Conservation (phyloP, 2,113 vertebrate species). For the Polypterus senegalus region DNA sequence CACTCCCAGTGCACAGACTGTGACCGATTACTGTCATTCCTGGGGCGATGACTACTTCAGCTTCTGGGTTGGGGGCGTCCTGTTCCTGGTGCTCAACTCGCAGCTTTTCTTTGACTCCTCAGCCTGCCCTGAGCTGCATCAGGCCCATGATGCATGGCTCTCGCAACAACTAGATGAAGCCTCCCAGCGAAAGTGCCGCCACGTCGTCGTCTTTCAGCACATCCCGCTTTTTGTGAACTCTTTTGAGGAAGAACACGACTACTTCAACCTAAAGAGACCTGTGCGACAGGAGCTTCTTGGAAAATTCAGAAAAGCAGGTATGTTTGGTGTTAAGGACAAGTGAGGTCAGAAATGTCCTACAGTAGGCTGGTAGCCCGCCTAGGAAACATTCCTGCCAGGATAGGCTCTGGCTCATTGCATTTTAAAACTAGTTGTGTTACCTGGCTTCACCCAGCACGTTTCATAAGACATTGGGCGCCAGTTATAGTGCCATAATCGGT, state of each 20-base stretch:
- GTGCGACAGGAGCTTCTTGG: slow-evolving; percentile 62
- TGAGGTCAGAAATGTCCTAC: no score
- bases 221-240: slow-evolving; percentile 72
- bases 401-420: no score
- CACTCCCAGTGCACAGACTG: slow-evolving; percentile 55
- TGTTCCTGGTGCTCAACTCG: slow-evolving; percentile 89
- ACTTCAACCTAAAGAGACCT: slow-evolving; percentile 73
- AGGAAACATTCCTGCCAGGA: no score
- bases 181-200: slow-evolving; percentile 38
- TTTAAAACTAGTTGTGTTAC: no score
- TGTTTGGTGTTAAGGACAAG: neutral
- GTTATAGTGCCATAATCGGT: no score
- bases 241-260: slow-evolving; percentile 69
- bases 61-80: slow-evolving; percentile 85
- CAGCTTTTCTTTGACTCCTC: slow-evolving; percentile 74
- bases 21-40: slow-evolving; percentile 55
- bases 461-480: no score
- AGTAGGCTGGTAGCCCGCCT: no score
- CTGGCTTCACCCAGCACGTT: no score
- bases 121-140: slow-evolving; percentile 56
- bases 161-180: slow-evolving; percentile 58
- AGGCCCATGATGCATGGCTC: slow-evolving; percentile 79
- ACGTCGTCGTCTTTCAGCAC: slow-evolving; percentile 83
- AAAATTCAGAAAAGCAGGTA: slow-evolving; percentile 74
- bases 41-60: slow-evolving; percentile 97